Conservation (phyloP, 1,140 invertebrate genomes). For the Daktulosphaira vitifoliae region DNA sequence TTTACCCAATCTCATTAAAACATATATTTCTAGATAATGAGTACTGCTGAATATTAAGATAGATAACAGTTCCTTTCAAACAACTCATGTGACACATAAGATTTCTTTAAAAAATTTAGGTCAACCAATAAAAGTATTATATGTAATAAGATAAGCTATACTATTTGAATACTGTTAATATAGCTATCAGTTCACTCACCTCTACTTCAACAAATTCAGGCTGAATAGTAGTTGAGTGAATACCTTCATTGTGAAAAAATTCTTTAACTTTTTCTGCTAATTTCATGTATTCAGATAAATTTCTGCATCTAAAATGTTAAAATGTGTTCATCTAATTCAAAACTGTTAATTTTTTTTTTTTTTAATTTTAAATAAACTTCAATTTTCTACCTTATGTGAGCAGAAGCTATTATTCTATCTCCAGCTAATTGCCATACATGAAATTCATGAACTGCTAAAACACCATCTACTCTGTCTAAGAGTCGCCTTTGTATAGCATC, state of each 20-base stretch:
- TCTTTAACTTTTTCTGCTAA: constrained; percentile 90
- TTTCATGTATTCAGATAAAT: constrained; percentile 81
- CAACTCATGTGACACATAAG: too few relatives aligned
- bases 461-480: constrained; percentile 78
- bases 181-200: not conserved
- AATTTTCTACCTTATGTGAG: constrained; percentile 65
- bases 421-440: constrained; percentile 90
- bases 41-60: too few relatives aligned
- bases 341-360: too few relatives aligned
- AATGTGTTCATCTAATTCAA: too few relatives aligned
- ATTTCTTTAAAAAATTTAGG: too few relatives aligned
- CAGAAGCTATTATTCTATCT: constrained; percentile 85
- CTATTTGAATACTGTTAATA: too few relatives aligned
- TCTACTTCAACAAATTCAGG: constrained; percentile 79
- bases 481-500: constrained; percentile 76
- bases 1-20: too few relatives aligned
- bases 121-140: too few relatives aligned
- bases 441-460: constrained; percentile 86
- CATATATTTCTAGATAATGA: too few relatives aligned
- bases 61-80: too few relatives aligned
- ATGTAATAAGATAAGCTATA: too few relatives aligned
- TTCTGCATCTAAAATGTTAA: constrained; percentile 68
- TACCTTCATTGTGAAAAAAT: constrained; percentile 89
- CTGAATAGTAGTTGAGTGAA: constrained; percentile 86
- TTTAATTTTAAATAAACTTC: too few relatives aligned